phyloP scores from a whole-genome alignment of 2,797 vertebrate species.

The Mormyrus proboscirostris region DNA sequence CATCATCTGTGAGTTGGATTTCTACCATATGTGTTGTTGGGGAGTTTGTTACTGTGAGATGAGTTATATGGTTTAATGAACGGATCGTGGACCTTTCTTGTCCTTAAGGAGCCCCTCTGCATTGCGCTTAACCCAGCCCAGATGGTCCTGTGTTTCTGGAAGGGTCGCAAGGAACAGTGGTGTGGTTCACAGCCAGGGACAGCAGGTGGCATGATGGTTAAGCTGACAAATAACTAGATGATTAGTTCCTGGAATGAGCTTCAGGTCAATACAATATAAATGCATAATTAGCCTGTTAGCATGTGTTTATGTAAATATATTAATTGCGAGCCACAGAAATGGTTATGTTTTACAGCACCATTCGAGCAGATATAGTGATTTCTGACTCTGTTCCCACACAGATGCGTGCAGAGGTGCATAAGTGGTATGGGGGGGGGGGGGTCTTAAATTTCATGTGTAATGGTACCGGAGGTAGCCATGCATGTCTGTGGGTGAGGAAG shows the following conservation, averaged over 20 bases:
- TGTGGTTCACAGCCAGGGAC: not conserved
- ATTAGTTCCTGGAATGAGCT: not conserved
- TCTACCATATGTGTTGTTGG: not conserved
- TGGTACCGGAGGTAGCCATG: not conserved
- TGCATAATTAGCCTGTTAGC: not conserved
- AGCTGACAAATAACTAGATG: not conserved
- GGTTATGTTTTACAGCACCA: not conserved
- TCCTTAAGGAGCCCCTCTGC: not conserved
- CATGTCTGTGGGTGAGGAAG: not conserved
- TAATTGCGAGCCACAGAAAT: not conserved
- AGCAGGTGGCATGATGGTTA: not conserved
- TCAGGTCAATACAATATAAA: not conserved
- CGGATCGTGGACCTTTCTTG: not conserved
- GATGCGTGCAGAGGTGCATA: not conserved
- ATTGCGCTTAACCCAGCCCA: not conserved
- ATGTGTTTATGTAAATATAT: not conserved
- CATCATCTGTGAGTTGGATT: not conserved
- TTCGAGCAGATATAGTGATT: not conserved
- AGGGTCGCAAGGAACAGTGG: not conserved
- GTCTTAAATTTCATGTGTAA: not conserved
- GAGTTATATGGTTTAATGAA: not conserved
- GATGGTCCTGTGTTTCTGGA: not conserved
- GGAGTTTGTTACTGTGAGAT: not conserved
- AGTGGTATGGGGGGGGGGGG: not conserved
- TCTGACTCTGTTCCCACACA: not conserved